Evolutionary conservation across 53 echinoderm and acorn worm species (phyloP).

Genomic region (Crossaster papposus): DNA sequence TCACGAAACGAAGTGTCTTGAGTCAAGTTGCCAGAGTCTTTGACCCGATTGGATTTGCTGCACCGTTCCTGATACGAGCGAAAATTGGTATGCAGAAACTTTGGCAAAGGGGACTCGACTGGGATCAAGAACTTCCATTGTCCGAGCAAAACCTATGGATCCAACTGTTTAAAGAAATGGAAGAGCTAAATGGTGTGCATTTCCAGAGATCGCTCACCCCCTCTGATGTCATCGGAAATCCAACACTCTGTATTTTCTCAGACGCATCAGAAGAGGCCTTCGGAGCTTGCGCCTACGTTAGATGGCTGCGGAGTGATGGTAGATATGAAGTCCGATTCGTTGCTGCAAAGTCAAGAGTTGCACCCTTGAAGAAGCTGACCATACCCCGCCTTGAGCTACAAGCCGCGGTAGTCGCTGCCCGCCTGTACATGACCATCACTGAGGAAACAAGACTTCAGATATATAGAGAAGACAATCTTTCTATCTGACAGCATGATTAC

Average conservation of each 20-base stretch:
- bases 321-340: slow-evolving; percentile 37
- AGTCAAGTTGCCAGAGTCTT: no score
- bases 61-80: slow-evolving; percentile 45
- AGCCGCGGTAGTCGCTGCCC: slow-evolving; percentile 58
- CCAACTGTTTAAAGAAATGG: no score
- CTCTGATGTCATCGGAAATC: slow-evolving; percentile 1
- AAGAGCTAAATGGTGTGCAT: slow-evolving; percentile 11
- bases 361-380: slow-evolving; percentile 57
- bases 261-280: slow-evolving; percentile 71
- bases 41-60: slow-evolving; percentile 68
- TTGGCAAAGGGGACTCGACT: slow-evolving; percentile 49
- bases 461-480: background rate
- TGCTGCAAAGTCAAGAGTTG: slow-evolving; percentile 65
- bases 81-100: slow-evolving; percentile 60
- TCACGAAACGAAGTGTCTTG: no score
- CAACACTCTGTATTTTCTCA: slow-evolving; percentile 53
- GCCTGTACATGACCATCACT: slow-evolving; percentile 28
- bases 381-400: slow-evolving; percentile 61
- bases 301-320: slow-evolving; percentile 44
- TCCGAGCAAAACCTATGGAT: background rate
- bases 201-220: slow-evolving; percentile 62
- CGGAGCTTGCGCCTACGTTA: slow-evolving; percentile 58
- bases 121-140: slow-evolving; percentile 60
- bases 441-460: background rate
- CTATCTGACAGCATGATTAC: slow-evolving; percentile 61